These are phyloP conservation scores for Pasiphila rectangulata DNA, from an alignment of 2,888 invertebrate genomes.

Conservation along the genomic window DNA sequence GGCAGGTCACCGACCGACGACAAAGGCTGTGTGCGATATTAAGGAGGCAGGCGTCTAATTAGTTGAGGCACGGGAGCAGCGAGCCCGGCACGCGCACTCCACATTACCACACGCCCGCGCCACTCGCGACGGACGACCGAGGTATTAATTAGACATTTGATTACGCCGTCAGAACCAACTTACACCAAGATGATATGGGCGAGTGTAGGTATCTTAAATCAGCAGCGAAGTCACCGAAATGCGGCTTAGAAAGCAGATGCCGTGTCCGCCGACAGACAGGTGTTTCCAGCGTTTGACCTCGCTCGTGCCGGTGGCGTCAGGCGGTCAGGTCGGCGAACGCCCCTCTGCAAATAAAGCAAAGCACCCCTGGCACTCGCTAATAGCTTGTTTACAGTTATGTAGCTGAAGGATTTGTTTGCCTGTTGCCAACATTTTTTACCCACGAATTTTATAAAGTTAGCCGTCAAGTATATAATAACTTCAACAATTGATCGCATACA, in stretches of 20 bases:
- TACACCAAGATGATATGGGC: slow-evolving; percentile 1
- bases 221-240: not conserved
- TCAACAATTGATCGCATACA: no score
- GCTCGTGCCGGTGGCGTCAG: not conserved
- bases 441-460: no score
- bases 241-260: not conserved
- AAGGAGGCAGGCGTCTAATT: slow-evolving; percentile 17
- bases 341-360: slow-evolving; percentile 17
- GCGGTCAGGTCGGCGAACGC: slow-evolving; percentile 14
- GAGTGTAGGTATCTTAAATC: slow-evolving; percentile 4
- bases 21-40: slow-evolving; percentile 12
- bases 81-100: slow-evolving; percentile 14
- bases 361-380: slow-evolving; percentile 13
- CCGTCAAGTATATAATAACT: no score
- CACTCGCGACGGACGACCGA: not conserved
- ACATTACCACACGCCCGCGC: slow-evolving; percentile 17
- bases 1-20: slow-evolving; percentile 20
- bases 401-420: slow-evolving; percentile 17
- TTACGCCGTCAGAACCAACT: not conserved
- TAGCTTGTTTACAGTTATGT: slow-evolving; percentile 26
- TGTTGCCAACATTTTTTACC: slow-evolving; percentile 10
- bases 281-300: not conserved
- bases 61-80: slow-evolving; percentile 23
- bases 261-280: not conserved
- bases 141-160: not conserved